A percentile compares a stretch with the other conserved stretches of the same genome.
Evolutionary conservation across 2,113 vertebrate species (phyloP).

Genomic region (Choloepus hoffmanni): DNA sequence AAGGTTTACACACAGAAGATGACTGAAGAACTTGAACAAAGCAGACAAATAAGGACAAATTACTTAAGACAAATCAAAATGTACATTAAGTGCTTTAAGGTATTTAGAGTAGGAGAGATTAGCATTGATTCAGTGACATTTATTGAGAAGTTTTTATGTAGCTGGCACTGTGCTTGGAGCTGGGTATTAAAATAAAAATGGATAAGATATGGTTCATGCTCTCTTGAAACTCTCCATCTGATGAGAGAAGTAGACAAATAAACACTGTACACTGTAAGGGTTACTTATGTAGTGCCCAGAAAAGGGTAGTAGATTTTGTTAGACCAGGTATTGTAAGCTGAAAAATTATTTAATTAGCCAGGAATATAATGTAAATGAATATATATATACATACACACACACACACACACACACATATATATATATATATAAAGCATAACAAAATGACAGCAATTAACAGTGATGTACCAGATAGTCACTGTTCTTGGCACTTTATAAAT

Average conservation of each 20-base stretch:
- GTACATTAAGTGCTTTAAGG: constrained; percentile 1
- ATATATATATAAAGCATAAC: background rate
- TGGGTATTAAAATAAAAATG: constrained; percentile 59
- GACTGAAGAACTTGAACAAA: constrained; percentile 44
- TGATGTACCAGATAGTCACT: background rate
- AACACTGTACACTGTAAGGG: background rate
- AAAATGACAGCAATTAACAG: background rate
- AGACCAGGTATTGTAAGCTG: background rate
- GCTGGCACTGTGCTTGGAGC: background rate
- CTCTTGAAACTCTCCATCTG: constrained; percentile 1
- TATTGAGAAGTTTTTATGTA: constrained; percentile 52
- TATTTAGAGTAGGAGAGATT: constrained; percentile 61
- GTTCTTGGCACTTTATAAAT: background rate
- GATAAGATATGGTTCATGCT: background rate
- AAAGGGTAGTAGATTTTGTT: background rate
- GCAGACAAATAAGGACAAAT: constrained; percentile 50
- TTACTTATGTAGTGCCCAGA: background rate
- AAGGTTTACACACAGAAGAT: background rate
- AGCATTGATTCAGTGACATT: constrained; percentile 48
- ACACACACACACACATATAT: background rate
- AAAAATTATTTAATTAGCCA: background rate
- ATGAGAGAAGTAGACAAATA: constrained; percentile 14
- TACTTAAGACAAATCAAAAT: constrained; percentile 44
- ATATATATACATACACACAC: no score
- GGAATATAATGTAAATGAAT: background rate